phyloP scores from a whole-genome alignment of 1,140 invertebrate genomes.

The Dermatophagoides farinae region DNA sequence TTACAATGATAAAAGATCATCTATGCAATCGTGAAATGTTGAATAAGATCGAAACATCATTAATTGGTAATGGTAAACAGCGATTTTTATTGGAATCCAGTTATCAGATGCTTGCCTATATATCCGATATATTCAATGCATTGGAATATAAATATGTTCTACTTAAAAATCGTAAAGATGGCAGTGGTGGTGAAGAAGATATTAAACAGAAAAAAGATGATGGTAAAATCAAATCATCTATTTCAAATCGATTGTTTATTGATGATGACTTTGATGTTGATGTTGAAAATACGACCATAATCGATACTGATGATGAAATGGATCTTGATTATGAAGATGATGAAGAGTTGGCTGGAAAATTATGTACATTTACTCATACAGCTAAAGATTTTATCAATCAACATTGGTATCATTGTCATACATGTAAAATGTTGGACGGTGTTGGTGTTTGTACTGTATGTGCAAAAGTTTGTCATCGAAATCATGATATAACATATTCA shows the following conservation, averaged over 20 bases:
- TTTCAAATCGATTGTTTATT: background rate
- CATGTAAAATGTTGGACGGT: conserved; percentile 91
- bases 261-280: conserved; percentile 45
- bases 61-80: conserved; percentile 28
- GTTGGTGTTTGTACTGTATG: conserved; percentile 93
- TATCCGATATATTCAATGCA: conserved; percentile 43
- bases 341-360: conserved; percentile 73
- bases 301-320: conserved; percentile 63
- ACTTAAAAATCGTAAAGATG: background rate
- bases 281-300: conserved; percentile 39
- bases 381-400: conserved; percentile 98
- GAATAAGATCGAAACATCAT: conserved; percentile 32
- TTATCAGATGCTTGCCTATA: conserved; percentile 52
- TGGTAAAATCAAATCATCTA: background rate
- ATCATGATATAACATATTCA: conserved; percentile 89
- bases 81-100: conserved; percentile 46
- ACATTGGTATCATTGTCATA: conserved; percentile 84
- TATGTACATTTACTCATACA: conserved; percentile 90
- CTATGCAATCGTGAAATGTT: conserved; percentile 34
- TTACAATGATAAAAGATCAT: conserved; percentile 36
- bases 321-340: conserved; percentile 81
- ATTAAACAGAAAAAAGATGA: background rate
- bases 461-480: conserved; percentile 83
- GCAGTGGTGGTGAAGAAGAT: background rate
- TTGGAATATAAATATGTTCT: conserved; percentile 27